Evolutionary conservation across 2,888 invertebrate genomes (phyloP).

Genomic region (Minunthozetes semirufus): DNA sequence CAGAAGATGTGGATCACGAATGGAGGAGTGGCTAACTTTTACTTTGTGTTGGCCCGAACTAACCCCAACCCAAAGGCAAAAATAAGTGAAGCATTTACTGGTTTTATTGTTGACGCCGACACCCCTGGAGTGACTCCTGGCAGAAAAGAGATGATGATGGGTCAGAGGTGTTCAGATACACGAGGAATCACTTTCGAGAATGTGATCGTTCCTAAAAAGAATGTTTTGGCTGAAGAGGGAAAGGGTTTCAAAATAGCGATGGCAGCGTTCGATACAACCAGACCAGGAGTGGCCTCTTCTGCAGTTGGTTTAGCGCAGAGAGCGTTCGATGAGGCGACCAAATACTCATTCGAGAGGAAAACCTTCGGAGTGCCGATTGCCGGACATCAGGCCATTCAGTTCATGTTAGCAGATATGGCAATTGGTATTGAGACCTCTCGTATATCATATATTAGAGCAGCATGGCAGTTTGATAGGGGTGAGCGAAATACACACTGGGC

Average conservation of each 20-base stretch:
- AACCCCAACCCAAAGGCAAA: conserved; percentile 85
- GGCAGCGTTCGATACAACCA: conserved; percentile 89
- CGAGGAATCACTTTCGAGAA: conserved; percentile 91
- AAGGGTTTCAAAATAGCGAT: conserved; percentile 95
- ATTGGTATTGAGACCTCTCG: conserved; percentile 80
- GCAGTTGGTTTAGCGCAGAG: conserved; percentile 85
- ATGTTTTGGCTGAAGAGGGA: conserved; percentile 81
- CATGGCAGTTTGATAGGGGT: conserved; percentile 84
- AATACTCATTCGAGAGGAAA: conserved; percentile 85
- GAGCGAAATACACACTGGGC: conserved; percentile 73
- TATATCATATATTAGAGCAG: conserved; percentile 74
- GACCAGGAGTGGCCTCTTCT: conserved; percentile 83
- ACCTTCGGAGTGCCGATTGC: conserved; percentile 70
- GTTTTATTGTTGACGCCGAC: conserved; percentile 90
- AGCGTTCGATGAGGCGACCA: conserved; percentile 83
- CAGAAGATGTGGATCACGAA: conserved; percentile 98
- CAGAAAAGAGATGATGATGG: conserved; percentile 79
- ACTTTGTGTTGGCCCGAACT: conserved; percentile 87
- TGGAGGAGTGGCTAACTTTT: conserved; percentile 93
- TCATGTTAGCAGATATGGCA: conserved; percentile 93
- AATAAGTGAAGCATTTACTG: conserved; percentile 88
- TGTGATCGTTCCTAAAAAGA: conserved; percentile 83
- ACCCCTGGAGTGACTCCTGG: conserved; percentile 58
- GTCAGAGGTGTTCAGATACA: conserved; percentile 87
- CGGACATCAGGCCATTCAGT: conserved; percentile 71